Base-by-base conservation (phyloP, 2,888 invertebrate genomes). In the Sinodicranocentrus sp. region DNA sequence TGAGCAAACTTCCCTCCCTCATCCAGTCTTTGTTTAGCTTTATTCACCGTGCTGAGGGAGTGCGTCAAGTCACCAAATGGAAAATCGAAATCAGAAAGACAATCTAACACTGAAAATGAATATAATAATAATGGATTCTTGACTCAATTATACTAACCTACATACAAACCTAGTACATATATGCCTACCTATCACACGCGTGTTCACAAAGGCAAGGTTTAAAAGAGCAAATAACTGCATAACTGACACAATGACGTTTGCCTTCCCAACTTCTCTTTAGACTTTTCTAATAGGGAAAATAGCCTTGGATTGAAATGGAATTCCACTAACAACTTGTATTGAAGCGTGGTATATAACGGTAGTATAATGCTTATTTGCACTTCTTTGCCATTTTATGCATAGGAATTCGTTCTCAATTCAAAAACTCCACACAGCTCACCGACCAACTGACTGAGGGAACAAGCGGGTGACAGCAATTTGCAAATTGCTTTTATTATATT, bases 401-500 rank as follows among this genome's bases (percentile, higher is more conserved):
- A 52, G n/a, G 17, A 52, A 6, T 52, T 52, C n/a, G 52, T 52
- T 5, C 52, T 10, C 52, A 25, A 17, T 67, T 25, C 15, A n/a
- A n/a, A n/a, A n/a, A n/a, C n/a, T n/a, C n/a, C n/a, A n/a, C n/a
- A n/a, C n/a, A n/a, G 17, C 26, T 13, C 19, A 28, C 23, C 17
- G 26, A 28, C 33, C 33, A 33, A 28, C 26, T 23, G 44, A 43
- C 48, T 61, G 33, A 33, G 13, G 10, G n/a, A 23, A 39, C 19
- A 28, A 63, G n/a, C 17, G 52, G 67, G 70, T 70, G 59, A 44
- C 59, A 68, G 44, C 70, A 68, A 78, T 78, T 78, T 78, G 70
- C 78, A 78, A 78, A 78, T 78, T 68, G 78, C 78, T 78, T 70
- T 78, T 78, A 54, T 63, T 75, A 63, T 28, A 63, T 63, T 63